Evolutionary conservation across 2,113 vertebrate genomes (phyloP).

Genomic region (Isurus oxyrinchus): DNA sequence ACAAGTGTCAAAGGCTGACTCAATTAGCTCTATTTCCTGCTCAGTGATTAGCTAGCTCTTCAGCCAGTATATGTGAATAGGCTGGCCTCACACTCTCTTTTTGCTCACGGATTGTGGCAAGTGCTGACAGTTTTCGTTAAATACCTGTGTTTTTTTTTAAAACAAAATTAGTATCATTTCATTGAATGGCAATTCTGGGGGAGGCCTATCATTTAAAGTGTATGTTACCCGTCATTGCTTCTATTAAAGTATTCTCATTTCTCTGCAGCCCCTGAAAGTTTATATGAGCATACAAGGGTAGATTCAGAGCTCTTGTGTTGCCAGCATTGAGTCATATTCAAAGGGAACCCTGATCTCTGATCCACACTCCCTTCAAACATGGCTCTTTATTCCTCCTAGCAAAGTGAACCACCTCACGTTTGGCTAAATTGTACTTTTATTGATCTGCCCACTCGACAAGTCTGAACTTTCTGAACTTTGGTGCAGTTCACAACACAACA

Average conservation of each 20-base stretch:
- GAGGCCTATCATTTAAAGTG: conserved; percentile 5
- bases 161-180: not conserved
- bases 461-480: not conserved
- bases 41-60: not conserved
- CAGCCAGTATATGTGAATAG: not conserved
- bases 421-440: not conserved
- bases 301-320: not conserved
- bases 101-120: not conserved
- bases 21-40: conserved; percentile 19
- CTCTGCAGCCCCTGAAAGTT: too few species aligned
- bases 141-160: not conserved
- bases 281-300: not conserved
- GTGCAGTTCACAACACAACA: not conserved
- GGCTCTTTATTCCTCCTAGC: not conserved
- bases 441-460: not conserved
- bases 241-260: too few species aligned
- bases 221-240: not conserved
- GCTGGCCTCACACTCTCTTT: not conserved
- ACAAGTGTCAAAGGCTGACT: conserved; percentile 14
- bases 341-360: not conserved
- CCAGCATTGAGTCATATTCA: not conserved
- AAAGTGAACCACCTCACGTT: not conserved
- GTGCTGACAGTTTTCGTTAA: not conserved
- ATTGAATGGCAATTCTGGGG: not conserved
- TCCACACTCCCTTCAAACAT: not conserved